These are phyloP conservation scores for Geotrupes spiniger DNA, from an alignment of 2,888 invertebrate genomes.

Conservation along the genomic window DNA sequence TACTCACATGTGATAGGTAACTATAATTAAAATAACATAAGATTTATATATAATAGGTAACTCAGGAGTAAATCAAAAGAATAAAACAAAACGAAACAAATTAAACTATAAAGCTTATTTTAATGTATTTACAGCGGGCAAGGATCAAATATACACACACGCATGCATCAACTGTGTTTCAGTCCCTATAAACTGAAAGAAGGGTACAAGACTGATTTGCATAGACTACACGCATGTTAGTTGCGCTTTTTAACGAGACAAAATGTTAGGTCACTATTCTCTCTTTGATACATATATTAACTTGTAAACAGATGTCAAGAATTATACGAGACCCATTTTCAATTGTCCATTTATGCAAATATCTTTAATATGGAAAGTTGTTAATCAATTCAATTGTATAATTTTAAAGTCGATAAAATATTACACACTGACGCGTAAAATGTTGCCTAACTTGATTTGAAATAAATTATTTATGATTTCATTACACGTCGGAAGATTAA, in stretches of 20 bases:
- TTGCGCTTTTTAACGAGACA: conserved; percentile 33
- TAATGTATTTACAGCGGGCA: too few relatives aligned
- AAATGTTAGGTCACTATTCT: not conserved
- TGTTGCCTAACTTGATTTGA: too few relatives aligned
- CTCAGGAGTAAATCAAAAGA: too few relatives aligned
- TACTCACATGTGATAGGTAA: too few relatives aligned
- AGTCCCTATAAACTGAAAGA: conserved; percentile 11
- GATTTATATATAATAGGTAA: too few relatives aligned
- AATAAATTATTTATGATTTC: too few relatives aligned
- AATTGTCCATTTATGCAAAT: conserved; percentile 23
- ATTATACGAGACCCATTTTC: conserved; percentile 28
- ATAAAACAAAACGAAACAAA: too few relatives aligned
- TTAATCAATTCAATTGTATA: conserved; percentile 4
- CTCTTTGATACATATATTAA: conserved; percentile 27
- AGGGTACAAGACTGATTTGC: conserved; percentile 30
- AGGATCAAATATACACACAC: too few relatives aligned
- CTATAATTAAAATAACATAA: too few relatives aligned
- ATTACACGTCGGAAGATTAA: too few relatives aligned
- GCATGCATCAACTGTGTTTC: not conserved
- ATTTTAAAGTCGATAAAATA: too few relatives aligned
- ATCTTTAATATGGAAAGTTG: conserved; percentile 8
- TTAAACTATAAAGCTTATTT: too few relatives aligned
- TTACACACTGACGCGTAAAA: not conserved
- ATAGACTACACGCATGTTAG: conserved; percentile 30
- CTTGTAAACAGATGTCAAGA: conserved; percentile 33